These are phyloP conservation scores for Ifrita kowaldi DNA, from an alignment of 2,113 vertebrate species.

Conservation along the genomic window DNA sequence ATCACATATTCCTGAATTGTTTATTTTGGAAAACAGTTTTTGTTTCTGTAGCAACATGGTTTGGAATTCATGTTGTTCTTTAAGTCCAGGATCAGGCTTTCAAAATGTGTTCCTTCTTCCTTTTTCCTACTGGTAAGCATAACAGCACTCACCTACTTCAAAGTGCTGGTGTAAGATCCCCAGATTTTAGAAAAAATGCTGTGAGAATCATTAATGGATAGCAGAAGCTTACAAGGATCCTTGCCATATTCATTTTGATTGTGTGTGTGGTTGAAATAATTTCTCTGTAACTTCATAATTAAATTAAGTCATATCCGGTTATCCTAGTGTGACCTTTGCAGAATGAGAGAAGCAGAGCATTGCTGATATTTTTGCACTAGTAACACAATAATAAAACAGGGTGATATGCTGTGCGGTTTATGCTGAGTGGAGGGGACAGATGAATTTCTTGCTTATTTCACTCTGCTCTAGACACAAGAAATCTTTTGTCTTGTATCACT, in stretches of 20 bases:
- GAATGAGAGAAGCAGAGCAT: neutral
- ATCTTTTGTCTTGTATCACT: neutral
- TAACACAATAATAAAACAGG: neutral
- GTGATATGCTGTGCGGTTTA: neutral
- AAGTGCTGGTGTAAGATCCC: neutral
- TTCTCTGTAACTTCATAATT: neutral
- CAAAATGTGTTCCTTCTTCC: neutral
- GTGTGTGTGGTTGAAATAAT: neutral
- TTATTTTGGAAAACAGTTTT: neutral
- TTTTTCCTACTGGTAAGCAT: neutral
- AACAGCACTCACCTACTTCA: neutral
- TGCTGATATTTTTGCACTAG: neutral
- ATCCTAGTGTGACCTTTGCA: neutral
- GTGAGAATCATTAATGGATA: neutral
- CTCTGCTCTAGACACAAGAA: neutral
- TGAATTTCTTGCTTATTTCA: neutral
- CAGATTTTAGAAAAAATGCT: neutral
- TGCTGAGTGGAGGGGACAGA: neutral
- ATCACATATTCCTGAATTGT: neutral
- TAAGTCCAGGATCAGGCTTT: neutral
- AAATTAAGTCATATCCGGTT: neutral
- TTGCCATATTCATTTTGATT: neutral
- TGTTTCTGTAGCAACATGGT: neutral
- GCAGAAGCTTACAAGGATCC: neutral
- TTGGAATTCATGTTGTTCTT: neutral